phyloP scores from a whole-genome alignment of 2,797 vertebrate species.

The Alectoris magna region DNA sequence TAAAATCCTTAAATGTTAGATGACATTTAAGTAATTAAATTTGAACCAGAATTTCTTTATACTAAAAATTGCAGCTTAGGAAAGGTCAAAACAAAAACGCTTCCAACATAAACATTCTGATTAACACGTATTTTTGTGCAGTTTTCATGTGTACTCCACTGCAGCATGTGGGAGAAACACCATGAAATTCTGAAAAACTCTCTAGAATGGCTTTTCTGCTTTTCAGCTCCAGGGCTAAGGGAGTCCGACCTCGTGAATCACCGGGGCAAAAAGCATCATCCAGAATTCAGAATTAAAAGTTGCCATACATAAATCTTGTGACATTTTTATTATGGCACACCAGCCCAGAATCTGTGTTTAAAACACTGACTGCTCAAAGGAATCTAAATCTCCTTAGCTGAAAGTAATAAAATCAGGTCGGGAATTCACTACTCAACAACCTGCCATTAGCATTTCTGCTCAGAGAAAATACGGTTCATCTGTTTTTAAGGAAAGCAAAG shows the following conservation, averaged over 20 bases:
- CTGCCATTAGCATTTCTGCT: neutral
- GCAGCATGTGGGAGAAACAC: neutral
- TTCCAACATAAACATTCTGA: neutral
- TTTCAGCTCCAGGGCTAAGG: neutral
- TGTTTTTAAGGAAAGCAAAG: slow-evolving; percentile 10
- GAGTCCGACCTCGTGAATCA: slow-evolving; percentile 3
- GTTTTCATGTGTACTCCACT: neutral
- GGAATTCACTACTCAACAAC: slow-evolving; percentile 19
- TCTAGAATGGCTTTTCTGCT: neutral
- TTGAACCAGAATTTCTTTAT: neutral
- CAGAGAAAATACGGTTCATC: neutral
- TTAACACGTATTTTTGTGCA: neutral
- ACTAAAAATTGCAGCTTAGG: neutral
- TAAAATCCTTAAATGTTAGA: too few relatives aligned
- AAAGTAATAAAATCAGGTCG: slow-evolving; percentile 54
- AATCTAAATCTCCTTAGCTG: slow-evolving; percentile 58
- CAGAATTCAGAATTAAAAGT: slow-evolving; percentile 44
- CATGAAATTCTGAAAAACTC: neutral
- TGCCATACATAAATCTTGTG: slow-evolving; percentile 28
- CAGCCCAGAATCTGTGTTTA: slow-evolving; percentile 44
- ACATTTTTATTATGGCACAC: slow-evolving; percentile 26
- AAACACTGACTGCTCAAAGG: slow-evolving; percentile 46
- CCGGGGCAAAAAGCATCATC: neutral
- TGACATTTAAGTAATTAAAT: neutral
- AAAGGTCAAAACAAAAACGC: neutral